Percentiles rank a stretch among this genome's conserved stretches.
Conservation (phyloP, 35 echinoderm and acorn worm genomes). For the Apostichopus parvimensis region DNA sequence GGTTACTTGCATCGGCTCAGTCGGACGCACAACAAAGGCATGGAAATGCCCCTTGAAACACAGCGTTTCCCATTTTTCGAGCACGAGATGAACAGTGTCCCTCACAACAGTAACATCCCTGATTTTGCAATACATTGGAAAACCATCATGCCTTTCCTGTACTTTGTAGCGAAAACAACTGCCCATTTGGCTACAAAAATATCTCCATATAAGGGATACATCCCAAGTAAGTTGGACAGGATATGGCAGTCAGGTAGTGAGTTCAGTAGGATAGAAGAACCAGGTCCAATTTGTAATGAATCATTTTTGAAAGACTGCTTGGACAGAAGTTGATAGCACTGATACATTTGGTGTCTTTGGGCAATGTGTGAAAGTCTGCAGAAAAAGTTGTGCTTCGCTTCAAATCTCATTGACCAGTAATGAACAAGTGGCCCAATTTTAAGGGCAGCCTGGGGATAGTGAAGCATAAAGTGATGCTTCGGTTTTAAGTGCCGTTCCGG, state of each 20-base stretch:
- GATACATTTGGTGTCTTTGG: constrained; percentile 54
- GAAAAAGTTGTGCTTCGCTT: background rate
- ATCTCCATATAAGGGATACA: constrained; percentile 6
- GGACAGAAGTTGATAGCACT: constrained; percentile 53
- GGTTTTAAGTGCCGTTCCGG: background rate
- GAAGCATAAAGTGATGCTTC: constrained; percentile 35
- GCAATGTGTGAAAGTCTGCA: background rate
- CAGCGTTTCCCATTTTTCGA: constrained; percentile 27
- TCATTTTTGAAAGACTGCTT: background rate
- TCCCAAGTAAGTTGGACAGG: background rate
- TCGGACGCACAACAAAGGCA: constrained; percentile 10
- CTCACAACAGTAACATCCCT: constrained; percentile 27
- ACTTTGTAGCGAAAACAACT: background rate
- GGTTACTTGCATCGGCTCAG: background rate
- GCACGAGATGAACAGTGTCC: constrained; percentile 1
- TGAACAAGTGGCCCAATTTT: constrained; percentile 22
- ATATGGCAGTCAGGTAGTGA: constrained; percentile 33
- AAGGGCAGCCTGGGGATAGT: constrained; percentile 4
- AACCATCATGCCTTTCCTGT: background rate
- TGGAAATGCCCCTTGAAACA: constrained; percentile 17
- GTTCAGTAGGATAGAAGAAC: background rate
- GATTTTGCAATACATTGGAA: constrained; percentile 2
- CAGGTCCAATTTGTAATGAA: constrained; percentile 47
- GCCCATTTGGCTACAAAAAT: constrained; percentile 22
- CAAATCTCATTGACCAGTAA: constrained; percentile 10